A percentile compares a stretch with the other conserved stretches of the same genome.
These are phyloP conservation scores for Smittia sp. DNA, from an alignment of 2,888 invertebrate species.

Conservation along the genomic window DNA sequence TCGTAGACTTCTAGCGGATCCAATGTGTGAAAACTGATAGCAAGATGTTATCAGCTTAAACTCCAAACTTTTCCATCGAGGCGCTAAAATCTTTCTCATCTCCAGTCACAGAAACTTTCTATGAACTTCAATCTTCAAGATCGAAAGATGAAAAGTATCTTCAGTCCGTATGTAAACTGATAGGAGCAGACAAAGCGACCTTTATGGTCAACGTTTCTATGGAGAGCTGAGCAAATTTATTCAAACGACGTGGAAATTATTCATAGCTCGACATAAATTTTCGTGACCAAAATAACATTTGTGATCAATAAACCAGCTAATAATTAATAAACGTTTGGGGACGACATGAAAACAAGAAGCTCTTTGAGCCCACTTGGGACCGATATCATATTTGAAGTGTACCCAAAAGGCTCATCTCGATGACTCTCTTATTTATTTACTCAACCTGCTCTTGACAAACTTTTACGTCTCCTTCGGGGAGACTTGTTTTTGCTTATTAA, in stretches of 20 bases:
- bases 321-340: conserved; percentile 35
- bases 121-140: too few relatives aligned
- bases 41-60: too few relatives aligned
- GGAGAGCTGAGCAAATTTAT: not conserved
- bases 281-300: not conserved
- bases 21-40: too few relatives aligned
- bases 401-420: conserved; percentile 2
- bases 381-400: conserved; percentile 23
- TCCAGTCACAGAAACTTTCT: too few relatives aligned
- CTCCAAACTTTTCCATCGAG: too few relatives aligned
- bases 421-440: conserved; percentile 23
- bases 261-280: not conserved
- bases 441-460: conserved; percentile 8
- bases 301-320: conserved; percentile 20
- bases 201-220: not conserved
- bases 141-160: not conserved
- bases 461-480: not conserved
- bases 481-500: not conserved
- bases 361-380: conserved; percentile 2
- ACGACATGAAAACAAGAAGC: conserved; percentile 5
- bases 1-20: too few relatives aligned
- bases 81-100: too few relatives aligned
- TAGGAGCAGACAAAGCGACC: not conserved
- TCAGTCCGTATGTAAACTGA: not conserved
- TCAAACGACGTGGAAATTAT: conserved; percentile 14